Evolutionary conservation across 2,113 vertebrate species (phyloP).

Genomic region (Sarotherodon lohbergeri): DNA sequence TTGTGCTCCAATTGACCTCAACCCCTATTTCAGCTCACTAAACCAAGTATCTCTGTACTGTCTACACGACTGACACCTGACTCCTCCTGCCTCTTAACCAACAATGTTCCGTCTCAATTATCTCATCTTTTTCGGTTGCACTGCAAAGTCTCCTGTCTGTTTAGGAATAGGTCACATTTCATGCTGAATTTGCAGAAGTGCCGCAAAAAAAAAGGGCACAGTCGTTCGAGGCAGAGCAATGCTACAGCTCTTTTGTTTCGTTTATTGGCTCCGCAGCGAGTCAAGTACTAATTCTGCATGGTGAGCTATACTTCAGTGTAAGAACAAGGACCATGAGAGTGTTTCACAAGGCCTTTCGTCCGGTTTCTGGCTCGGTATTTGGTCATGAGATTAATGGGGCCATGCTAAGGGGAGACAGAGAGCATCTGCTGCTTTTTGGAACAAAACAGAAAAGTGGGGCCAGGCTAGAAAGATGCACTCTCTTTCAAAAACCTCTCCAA

Average conservation of each 20-base stretch:
- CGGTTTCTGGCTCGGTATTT: conserved; percentile 22
- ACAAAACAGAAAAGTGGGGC: conserved; percentile 23
- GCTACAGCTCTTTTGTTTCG: conserved; percentile 26
- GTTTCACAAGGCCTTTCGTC: conserved; percentile 24
- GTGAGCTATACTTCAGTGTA: neutral
- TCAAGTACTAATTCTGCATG: conserved; percentile 2
- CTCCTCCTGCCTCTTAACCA: neutral
- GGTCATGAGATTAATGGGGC: conserved; percentile 39
- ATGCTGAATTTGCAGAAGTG: conserved; percentile 48
- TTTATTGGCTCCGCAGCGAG: conserved; percentile 17
- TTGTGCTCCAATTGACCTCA: conserved; percentile 4
- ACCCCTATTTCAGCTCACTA: neutral
- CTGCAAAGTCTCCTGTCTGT: neutral
- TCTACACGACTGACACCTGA: conserved; percentile 6
- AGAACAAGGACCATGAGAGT: neutral
- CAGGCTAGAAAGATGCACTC: neutral
- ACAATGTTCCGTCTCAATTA: neutral
- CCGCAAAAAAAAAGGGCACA: neutral
- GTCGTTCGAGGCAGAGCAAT: conserved; percentile 10
- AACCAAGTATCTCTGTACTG: neutral
- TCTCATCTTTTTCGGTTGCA: neutral
- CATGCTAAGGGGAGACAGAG: conserved; percentile 30
- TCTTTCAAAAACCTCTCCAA: neutral
- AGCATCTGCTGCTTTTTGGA: conserved; percentile 36
- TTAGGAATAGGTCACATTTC: conserved; percentile 31